These are phyloP conservation scores for Sander lucioperca DNA, from an alignment of 2,113 vertebrate genomes.

Conservation along the genomic window DNA sequence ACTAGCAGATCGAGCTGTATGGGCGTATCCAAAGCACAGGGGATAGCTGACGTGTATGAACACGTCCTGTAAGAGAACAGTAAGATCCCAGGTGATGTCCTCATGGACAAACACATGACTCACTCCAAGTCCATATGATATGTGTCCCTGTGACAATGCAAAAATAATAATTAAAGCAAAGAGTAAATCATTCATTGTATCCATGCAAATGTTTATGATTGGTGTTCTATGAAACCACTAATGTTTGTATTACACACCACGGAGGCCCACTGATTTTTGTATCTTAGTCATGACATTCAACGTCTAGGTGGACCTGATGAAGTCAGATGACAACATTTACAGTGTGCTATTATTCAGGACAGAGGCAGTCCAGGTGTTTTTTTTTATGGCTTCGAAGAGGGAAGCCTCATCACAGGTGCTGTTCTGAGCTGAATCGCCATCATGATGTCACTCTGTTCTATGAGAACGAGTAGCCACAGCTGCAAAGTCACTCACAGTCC, in stretches of 20 bases:
- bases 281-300: not conserved
- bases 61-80: conserved; percentile 66
- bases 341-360: conserved; percentile 20
- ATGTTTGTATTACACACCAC: not conserved
- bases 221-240: not conserved
- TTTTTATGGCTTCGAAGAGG: conserved; percentile 31
- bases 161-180: conserved; percentile 27
- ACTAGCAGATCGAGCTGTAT: conserved; percentile 48
- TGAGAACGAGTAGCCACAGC: conserved; percentile 5
- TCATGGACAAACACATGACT: conserved; percentile 74
- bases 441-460: conserved; percentile 28
- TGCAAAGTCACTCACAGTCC: not conserved
- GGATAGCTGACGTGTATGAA: conserved; percentile 67
- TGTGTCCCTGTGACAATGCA: conserved; percentile 22
- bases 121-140: conserved; percentile 38
- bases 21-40: conserved; percentile 68
- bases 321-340: not conserved
- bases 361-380: conserved; percentile 53
- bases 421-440: conserved; percentile 16
- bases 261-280: not conserved
- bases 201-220: not conserved
- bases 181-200: not conserved
- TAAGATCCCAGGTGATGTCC: conserved; percentile 67
- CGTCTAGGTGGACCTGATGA: not conserved
- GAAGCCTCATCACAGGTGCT: conserved; percentile 52